Evolutionary conservation across 2,113 vertebrate genomes (phyloP), one percentile per base, ranked within the genome.

Genomic region (Hiodon alosoides): DNA sequence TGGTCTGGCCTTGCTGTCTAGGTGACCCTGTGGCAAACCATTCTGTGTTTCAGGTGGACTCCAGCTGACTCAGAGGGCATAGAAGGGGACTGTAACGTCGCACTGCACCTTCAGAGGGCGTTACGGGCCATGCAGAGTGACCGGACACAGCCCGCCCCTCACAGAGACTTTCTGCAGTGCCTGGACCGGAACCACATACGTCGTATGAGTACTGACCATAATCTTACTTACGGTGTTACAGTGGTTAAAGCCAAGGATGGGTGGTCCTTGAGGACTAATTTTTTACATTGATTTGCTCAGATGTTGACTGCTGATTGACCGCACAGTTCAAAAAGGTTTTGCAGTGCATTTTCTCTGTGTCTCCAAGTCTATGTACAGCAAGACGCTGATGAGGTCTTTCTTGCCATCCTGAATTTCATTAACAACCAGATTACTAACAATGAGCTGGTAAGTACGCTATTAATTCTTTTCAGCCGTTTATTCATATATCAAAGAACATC

Each of bases 301-400:
- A 31, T 31, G 2, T 31, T 31, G 1, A 31, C 3, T 48, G 31
- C n/a, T 57, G 2, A n/a, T 46, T 69, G 53, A 46, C 61, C 51
- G 10, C 53, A 6, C n/a, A n/a, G n/a, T n/a, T n/a, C n/a, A n/a
- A n/a, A n/a, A n/a, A 31, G 31, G 31, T 31, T 31, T 31, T 31
- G 31, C 31, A 68, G 46, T 71, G 5, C 48, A 46, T 4, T 69
- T 5, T 47, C 3, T 72, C 2, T 50, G 72, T 78, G 31, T 77
- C 52, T 76, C 76, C 11, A 76, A 92, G 90, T 83, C 9, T 9
- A 2, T 3, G 4, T n/a, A 4, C 81, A 87, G 76, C 90, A 91
- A 1, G 90, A 92, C 9, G 90, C 88, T 0, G 85, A 90, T 5
- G 89, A 92, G 80, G 87, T 91, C 13, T 90, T 92, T 71, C 83